Evolutionary conservation across 1,140 invertebrate species (phyloP).

Genomic region (Meteorus sp.): DNA sequence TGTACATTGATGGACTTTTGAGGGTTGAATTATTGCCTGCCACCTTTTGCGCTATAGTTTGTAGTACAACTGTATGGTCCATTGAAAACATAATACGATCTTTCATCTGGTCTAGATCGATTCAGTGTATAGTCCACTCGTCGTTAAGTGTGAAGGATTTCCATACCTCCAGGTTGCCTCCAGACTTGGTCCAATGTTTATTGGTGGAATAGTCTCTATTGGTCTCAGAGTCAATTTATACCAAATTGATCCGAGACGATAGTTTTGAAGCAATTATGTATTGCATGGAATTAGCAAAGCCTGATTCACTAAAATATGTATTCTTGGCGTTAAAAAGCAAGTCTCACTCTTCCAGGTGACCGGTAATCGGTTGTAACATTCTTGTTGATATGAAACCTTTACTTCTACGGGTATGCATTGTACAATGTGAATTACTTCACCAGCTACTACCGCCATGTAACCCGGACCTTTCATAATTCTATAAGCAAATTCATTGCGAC

Average conservation of each 20-base stretch:
- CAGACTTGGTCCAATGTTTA: background rate
- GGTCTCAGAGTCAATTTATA: slow-evolving; percentile 3
- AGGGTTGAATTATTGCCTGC: too few relatives aligned
- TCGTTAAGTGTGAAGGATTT: too few relatives aligned
- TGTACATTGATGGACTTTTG: too few relatives aligned
- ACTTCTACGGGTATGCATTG: slow-evolving; percentile 26
- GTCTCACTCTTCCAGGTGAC: slow-evolving; percentile 7
- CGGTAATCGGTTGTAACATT: slow-evolving; percentile 29
- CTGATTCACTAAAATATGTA: slow-evolving; percentile 20
- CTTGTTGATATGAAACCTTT: background rate
- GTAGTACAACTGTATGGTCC: too few relatives aligned
- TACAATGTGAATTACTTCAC: slow-evolving; percentile 23
- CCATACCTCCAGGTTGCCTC: too few relatives aligned
- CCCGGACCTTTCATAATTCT: slow-evolving; percentile 22
- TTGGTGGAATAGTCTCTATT: background rate
- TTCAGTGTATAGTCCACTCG: too few relatives aligned
- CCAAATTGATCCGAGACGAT: slow-evolving; percentile 4
- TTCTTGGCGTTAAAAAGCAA: slow-evolving; percentile 25
- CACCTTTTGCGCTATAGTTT: too few relatives aligned
- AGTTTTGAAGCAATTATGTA: slow-evolving; percentile 17
- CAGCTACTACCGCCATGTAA: slow-evolving; percentile 22
- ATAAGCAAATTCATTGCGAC: slow-evolving; percentile 22
- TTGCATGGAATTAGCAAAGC: slow-evolving; percentile 23
- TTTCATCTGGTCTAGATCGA: too few relatives aligned
- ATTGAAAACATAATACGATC: too few relatives aligned